Conservation (phyloP, 2,113 vertebrate species). For the Callipepla squamata region DNA sequence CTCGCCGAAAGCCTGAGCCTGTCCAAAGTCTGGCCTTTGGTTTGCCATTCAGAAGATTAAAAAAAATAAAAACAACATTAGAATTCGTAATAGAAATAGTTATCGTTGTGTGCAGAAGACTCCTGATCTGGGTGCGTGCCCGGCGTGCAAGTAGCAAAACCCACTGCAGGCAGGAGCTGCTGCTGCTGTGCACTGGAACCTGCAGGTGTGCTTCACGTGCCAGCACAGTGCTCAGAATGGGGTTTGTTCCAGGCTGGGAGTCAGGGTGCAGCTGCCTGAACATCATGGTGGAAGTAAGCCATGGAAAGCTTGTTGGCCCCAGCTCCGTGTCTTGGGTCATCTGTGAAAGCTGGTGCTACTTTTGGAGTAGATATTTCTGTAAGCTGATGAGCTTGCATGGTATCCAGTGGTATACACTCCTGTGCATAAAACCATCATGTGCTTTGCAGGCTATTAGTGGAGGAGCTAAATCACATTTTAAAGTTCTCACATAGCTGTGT, state of each 20-base stretch:
- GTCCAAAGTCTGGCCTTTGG: accelerated
- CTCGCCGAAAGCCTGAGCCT: background rate
- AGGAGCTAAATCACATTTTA: background rate
- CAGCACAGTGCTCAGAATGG: background rate
- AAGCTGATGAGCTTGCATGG: background rate
- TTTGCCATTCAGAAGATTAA: background rate
- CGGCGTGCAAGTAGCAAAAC: accelerated
- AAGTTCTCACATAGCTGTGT: background rate
- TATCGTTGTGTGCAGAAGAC: background rate
- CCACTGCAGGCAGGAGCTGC: accelerated
- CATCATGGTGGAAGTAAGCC: accelerated
- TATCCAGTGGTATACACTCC: background rate
- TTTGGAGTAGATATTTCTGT: background rate
- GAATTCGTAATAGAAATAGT: background rate
- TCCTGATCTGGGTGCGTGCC: accelerated
- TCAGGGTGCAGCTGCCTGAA: background rate
- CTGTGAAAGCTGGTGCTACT: background rate
- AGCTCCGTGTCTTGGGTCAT: accelerated
- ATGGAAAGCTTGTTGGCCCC: background rate
- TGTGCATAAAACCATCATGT: background rate
- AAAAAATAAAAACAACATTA: background rate
- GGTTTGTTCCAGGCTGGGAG: background rate
- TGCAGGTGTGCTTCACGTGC: accelerated
- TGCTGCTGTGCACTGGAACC: background rate
- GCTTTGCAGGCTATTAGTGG: background rate